Evolutionary conservation across 2,113 vertebrate species (phyloP), one percentile per base, ranked within the genome.

Genomic region (Plectropomus leopardus): DNA sequence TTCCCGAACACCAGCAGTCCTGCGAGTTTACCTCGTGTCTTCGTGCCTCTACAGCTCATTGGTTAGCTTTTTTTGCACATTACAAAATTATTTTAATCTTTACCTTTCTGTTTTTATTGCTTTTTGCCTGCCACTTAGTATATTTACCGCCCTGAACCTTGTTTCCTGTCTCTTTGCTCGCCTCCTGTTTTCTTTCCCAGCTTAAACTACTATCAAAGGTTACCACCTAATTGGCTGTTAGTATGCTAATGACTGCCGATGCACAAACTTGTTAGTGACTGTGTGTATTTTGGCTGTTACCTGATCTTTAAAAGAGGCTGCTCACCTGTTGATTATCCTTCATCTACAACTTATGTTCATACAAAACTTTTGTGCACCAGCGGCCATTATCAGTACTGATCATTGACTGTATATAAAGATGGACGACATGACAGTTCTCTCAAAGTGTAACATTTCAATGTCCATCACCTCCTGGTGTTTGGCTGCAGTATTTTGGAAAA

Each of bases 1-100:
- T 26, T 55, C 51, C 59, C 64, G 59, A 76, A 40, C 54, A 63
- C 32, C 69, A 67, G 55, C 77, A 63, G 55, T 42, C 74, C 61
- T 32, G 17, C 14, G 47, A 57, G 48, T 73, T 66, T 48, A 28
- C 26, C 58, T 28, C 16, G 0, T 15, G 48, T 76, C 54, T 51
- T 28, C n/a, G 59, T 30, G 73, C 24, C 30, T 48, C 32, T 61
- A 2, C 51, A 69, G 53, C 64, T 68, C 54, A 45, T 50, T 54
- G 57, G 51, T 23, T 16, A 16, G 48, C 24, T 59, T 21, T 34
- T 17, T 24, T n/a, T n/a, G n/a, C n/a, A n/a, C n/a, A n/a, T n/a
- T n/a, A n/a, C n/a, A n/a, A n/a, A n/a, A n/a, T n/a, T n/a, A n/a
- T n/a, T n/a, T n/a, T 63, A 15, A 16, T 47, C 32, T 21, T 60